Conservation (phyloP, 2,797 vertebrate genomes). For the Pantherophis vulpinus region DNA sequence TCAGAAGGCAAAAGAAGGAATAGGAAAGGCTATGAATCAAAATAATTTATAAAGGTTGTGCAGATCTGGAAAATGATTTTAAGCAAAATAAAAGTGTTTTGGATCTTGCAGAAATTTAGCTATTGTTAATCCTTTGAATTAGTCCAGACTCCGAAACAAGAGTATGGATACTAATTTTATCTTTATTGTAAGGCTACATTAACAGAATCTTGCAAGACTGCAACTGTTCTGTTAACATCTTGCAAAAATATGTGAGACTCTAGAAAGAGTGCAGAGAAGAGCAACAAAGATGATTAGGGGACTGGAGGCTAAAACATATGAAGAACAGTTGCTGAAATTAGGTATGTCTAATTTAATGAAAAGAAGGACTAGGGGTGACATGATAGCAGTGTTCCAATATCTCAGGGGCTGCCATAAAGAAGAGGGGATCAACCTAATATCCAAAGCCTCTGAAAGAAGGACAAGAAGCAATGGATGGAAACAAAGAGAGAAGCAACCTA, state of each 20-base stretch:
- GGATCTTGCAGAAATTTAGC: neutral
- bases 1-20: neutral
- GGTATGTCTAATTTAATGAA: neutral
- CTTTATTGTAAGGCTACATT: neutral
- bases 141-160: neutral
- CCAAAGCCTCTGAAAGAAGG: neutral
- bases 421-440: neutral
- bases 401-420: neutral
- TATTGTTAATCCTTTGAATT: neutral
- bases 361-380: neutral
- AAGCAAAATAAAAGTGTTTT: neutral
- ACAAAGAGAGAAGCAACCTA: neutral
- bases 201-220: neutral
- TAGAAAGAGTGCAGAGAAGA: neutral
- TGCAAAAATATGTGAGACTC: neutral
- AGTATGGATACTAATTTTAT: neutral
- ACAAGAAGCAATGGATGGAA: neutral
- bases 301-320: neutral
- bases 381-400: neutral
- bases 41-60: neutral
- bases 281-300: neutral
- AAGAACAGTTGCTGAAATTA: neutral
- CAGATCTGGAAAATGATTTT: neutral
- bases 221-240: neutral
- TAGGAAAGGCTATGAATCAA: neutral